These are phyloP conservation scores for Symphodus melops DNA, from an alignment of 2,113 vertebrate species.

Conservation along the genomic window DNA sequence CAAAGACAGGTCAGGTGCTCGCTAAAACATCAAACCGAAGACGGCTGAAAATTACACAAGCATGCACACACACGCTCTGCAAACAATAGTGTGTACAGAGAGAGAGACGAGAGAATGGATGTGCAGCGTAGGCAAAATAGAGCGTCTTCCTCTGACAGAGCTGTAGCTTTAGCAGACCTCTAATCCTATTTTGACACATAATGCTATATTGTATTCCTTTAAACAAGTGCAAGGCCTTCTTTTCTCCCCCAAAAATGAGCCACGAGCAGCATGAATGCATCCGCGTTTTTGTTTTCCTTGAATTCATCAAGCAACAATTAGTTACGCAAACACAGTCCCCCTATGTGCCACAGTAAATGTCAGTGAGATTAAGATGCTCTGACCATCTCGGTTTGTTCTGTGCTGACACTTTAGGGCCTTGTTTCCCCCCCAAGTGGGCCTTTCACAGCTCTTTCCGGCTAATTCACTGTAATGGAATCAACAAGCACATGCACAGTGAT, in stretches of 20 bases:
- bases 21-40: slow-evolving; percentile 66
- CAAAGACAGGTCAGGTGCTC: slow-evolving; percentile 47
- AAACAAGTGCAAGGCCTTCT: slow-evolving; percentile 54
- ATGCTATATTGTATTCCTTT: slow-evolving; percentile 68
- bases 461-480: slow-evolving; percentile 40
- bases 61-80: slow-evolving; percentile 29
- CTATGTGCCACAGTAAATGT: slow-evolving; percentile 29
- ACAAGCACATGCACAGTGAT: slow-evolving; percentile 9
- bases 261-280: slow-evolving; percentile 20
- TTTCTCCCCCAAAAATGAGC: slow-evolving; percentile 28
- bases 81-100: slow-evolving; percentile 41
- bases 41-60: slow-evolving; percentile 52
- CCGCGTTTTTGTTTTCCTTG: slow-evolving; percentile 31
- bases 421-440: neutral
- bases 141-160: slow-evolving; percentile 69
- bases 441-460: slow-evolving; percentile 28
- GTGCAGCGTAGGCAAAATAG: slow-evolving; percentile 73
- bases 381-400: slow-evolving; percentile 22
- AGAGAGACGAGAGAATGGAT: slow-evolving; percentile 60
- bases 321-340: slow-evolving; percentile 33
- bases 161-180: slow-evolving; percentile 65
- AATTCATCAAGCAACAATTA: slow-evolving; percentile 62
- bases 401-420: slow-evolving; percentile 27
- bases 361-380: slow-evolving; percentile 42
- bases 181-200: slow-evolving; percentile 77